phyloP scores from a whole-genome alignment of 2,888 invertebrate species.

The Aphelenchoides bicaudatus region DNA sequence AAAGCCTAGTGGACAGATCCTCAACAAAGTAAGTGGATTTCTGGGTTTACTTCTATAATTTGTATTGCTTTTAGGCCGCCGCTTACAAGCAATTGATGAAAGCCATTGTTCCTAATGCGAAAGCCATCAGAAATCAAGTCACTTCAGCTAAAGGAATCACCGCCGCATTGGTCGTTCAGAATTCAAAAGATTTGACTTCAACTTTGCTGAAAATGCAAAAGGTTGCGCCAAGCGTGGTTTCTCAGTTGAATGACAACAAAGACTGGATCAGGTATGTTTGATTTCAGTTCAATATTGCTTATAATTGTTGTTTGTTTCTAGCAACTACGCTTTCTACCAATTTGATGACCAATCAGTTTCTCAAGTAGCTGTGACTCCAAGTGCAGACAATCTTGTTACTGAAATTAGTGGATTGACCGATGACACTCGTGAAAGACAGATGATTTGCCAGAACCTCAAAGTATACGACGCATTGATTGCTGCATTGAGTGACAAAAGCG shows the following conservation, averaged over 20 bases:
- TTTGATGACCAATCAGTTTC: constrained; percentile 2
- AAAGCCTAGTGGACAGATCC: no score
- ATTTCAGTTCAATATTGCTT: constrained; percentile 7
- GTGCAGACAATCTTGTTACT: no score
- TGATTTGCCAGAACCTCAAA: background rate
- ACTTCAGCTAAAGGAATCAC: background rate
- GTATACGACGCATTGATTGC: constrained; percentile 14
- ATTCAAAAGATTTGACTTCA: background rate
- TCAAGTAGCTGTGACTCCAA: no score
- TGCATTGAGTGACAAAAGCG: background rate
- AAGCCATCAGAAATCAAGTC: no score
- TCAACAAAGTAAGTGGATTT: no score
- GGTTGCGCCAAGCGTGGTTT: background rate
- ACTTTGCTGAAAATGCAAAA: background rate
- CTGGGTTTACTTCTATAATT: no score
- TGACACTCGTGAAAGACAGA: no score
- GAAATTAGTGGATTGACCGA: no score
- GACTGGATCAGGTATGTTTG: constrained; percentile 10
- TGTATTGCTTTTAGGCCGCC: no score
- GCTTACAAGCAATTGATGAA: no score
- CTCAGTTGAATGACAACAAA: background rate
- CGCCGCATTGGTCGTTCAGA: constrained; percentile 2
- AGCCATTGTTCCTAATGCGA: no score
- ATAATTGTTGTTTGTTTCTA: constrained; percentile 8
- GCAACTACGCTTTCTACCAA: constrained; percentile 3